A percentile compares a stretch with the other conserved stretches of the same genome.
Evolutionary conservation across 1,140 invertebrate species (phyloP).

Genomic region (Ostrea denselamellosa): DNA sequence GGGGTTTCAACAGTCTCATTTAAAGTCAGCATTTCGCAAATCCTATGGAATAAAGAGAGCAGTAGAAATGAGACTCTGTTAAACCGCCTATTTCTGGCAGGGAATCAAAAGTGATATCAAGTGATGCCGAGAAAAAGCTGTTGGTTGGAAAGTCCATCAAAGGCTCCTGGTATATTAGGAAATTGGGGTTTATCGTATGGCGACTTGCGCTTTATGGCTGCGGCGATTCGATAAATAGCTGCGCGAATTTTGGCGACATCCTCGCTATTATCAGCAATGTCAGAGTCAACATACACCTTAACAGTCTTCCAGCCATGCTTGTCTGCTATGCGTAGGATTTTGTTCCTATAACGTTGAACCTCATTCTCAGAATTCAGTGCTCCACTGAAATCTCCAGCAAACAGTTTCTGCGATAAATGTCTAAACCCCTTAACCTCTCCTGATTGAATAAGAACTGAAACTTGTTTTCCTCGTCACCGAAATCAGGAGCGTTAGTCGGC

Average conservation of each 20-base stretch:
- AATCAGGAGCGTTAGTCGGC: neutral
- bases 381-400: neutral
- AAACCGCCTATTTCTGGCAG: too few species aligned
- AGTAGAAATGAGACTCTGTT: too few species aligned
- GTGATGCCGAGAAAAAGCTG: constrained; percentile 8
- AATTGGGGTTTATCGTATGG: neutral
- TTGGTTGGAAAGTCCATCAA: neutral
- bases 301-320: constrained; percentile 44
- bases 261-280: constrained; percentile 45
- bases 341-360: constrained; percentile 24
- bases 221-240: neutral
- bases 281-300: constrained; percentile 39
- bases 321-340: constrained; percentile 45
- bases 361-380: neutral
- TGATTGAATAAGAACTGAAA: neutral
- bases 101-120: too few species aligned
- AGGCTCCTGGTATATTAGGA: neutral
- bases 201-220: constrained; percentile 4
- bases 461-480: neutral
- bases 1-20: too few species aligned
- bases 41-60: too few species aligned
- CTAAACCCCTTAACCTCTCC: neutral
- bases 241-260: constrained; percentile 12
- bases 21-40: too few species aligned
- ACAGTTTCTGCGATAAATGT: neutral